A percentile compares a stretch with the other conserved stretches of the same genome.
phyloP scores from a whole-genome alignment of 2,797 vertebrate genomes.

The Parambassis ranga region DNA sequence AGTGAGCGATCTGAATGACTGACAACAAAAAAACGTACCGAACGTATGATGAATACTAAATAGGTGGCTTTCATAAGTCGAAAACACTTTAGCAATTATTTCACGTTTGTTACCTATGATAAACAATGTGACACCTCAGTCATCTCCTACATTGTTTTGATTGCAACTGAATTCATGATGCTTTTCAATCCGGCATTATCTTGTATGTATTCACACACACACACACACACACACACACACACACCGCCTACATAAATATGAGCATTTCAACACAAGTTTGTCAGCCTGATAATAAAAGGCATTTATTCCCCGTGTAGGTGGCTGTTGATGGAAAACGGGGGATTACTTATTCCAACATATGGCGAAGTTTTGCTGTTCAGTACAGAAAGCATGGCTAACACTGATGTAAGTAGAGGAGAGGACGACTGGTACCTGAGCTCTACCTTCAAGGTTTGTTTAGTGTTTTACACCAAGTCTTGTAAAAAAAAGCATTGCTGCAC shows the following conservation, averaged over 20 bases:
- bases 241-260: slow-evolving; percentile 10
- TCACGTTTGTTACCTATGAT: slow-evolving; percentile 1
- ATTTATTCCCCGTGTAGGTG: neutral
- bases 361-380: neutral
- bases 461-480: neutral
- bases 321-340: neutral
- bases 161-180: neutral
- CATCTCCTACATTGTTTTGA: neutral
- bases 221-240: neutral
- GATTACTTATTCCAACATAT: slow-evolving; percentile 5
- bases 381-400: slow-evolving; percentile 17
- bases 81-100: too few relatives aligned
- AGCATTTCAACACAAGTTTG: slow-evolving; percentile 4
- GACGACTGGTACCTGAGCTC: slow-evolving; percentile 58
- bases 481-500: neutral
- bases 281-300: slow-evolving; percentile 4
- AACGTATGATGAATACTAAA: slow-evolving; percentile 31
- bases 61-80: too few relatives aligned
- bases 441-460: slow-evolving; percentile 16
- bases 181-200: neutral
- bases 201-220: neutral
- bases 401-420: slow-evolving; percentile 16
- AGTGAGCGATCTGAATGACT: slow-evolving; percentile 39
- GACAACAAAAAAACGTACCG: slow-evolving; percentile 48
- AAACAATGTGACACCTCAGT: slow-evolving; percentile 8